A percentile compares a stretch with the other conserved stretches of the same genome.
Evolutionary conservation across 2,797 vertebrate genomes (phyloP).

Genomic region (Mormyrus proboscirostris): DNA sequence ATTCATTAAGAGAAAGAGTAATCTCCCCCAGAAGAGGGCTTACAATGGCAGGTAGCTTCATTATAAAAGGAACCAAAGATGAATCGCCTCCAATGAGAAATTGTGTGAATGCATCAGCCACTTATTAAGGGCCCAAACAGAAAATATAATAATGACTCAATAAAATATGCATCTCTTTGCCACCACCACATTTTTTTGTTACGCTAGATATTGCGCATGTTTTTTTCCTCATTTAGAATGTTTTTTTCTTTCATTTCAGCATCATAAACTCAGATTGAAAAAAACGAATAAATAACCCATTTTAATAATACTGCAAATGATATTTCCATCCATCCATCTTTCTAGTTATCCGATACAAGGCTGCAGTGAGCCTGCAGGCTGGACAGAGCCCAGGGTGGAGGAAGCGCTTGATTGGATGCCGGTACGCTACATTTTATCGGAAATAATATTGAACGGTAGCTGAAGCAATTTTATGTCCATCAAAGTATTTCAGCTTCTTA

Average conservation of each 20-base stretch:
- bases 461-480: neutral
- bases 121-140: neutral
- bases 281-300: neutral
- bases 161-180: neutral
- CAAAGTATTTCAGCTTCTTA: slow-evolving; percentile 1
- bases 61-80: neutral
- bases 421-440: neutral
- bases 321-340: neutral
- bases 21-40: slow-evolving; percentile 14
- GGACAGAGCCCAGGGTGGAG: neutral
- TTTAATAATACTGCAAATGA: neutral
- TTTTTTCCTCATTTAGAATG: neutral
- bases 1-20: slow-evolving; percentile 17
- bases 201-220: neutral
- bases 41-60: slow-evolving; percentile 7
- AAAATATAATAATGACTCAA: neutral
- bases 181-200: neutral
- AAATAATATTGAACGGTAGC: neutral
- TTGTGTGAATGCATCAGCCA: neutral
- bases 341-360: neutral
- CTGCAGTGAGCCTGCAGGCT: neutral
- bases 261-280: neutral
- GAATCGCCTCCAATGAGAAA: neutral
- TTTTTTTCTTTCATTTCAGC: neutral
- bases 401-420: neutral